Conservation (phyloP, 2,113 vertebrate species). For the Perognathus longimembris region DNA sequence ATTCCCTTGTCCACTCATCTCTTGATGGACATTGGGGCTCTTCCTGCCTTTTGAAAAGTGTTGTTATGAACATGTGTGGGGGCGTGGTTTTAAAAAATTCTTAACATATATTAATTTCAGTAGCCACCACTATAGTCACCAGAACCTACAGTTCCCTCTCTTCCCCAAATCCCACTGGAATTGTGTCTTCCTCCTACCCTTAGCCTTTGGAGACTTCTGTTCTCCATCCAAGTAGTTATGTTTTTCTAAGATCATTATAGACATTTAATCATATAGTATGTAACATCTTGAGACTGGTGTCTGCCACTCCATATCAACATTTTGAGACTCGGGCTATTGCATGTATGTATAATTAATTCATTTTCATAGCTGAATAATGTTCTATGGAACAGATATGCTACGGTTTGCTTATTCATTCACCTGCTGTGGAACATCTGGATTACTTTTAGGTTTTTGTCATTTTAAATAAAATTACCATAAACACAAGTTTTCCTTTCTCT, state of each 20-base stretch:
- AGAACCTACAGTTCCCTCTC: background rate
- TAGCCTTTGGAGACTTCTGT: background rate
- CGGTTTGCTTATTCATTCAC: background rate
- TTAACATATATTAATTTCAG: background rate
- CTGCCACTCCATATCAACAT: background rate
- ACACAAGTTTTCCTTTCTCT: background rate
- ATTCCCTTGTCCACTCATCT: background rate
- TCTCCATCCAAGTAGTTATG: background rate
- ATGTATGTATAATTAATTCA: background rate
- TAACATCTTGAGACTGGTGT: background rate
- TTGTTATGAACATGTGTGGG: background rate
- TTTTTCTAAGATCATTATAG: conserved; percentile 15
- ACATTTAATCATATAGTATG: background rate
- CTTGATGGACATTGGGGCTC: background rate
- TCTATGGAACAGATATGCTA: background rate
- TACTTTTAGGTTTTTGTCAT: conserved; percentile 6
- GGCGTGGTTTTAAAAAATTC: background rate
- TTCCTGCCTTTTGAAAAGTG: background rate
- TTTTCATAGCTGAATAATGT: background rate
- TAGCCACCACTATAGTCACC: background rate
- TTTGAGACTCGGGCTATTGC: background rate
- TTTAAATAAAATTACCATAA: background rate
- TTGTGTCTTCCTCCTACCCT: background rate
- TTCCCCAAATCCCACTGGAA: background rate
- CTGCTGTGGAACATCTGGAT: background rate